These are phyloP conservation scores for Graphium colonna DNA, from an alignment of 2,888 invertebrate species.

Conservation along the genomic window DNA sequence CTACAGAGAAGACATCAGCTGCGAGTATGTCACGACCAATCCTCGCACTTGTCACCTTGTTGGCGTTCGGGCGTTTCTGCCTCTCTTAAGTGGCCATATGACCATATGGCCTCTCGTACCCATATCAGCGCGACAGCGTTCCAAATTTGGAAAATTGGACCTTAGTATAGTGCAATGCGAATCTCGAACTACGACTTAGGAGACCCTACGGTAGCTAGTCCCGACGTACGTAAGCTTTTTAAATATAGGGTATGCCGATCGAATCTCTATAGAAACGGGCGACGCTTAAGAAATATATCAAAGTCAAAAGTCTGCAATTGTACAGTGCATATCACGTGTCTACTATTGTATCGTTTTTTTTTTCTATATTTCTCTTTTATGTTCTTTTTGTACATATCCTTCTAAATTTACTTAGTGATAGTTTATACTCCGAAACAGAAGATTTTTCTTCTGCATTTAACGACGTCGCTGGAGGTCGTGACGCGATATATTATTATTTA, in stretches of 20 bases:
- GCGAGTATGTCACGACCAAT: constrained; percentile 37
- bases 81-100: constrained; percentile 39
- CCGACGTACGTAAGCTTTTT: constrained; percentile 20
- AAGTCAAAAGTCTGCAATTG: constrained; percentile 52
- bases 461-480: constrained; percentile 41
- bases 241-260: constrained; percentile 13
- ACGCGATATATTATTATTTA: constrained; percentile 35
- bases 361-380: neutral
- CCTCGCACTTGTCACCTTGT: constrained; percentile 34
- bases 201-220: constrained; percentile 26
- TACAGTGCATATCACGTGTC: constrained; percentile 70
- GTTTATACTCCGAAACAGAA: constrained; percentile 43
- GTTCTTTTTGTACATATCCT: constrained; percentile 65
- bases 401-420: constrained; percentile 45
- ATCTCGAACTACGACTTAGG: constrained; percentile 20
- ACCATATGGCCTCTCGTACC: neutral
- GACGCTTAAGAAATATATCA: constrained; percentile 30
- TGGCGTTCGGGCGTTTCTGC: constrained; percentile 35
- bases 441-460: constrained; percentile 61
- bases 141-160: constrained; percentile 29
- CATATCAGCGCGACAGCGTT: constrained; percentile 25
- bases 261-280: constrained; percentile 1
- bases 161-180: constrained; percentile 31
- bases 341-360: constrained; percentile 34
- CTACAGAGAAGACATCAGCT: constrained; percentile 50